A percentile compares a stretch with the other conserved stretches of the same genome.
Conservation (phyloP, 37 sponge, comb jelly and placozoan species). For the Bolinopsis microptera region DNA sequence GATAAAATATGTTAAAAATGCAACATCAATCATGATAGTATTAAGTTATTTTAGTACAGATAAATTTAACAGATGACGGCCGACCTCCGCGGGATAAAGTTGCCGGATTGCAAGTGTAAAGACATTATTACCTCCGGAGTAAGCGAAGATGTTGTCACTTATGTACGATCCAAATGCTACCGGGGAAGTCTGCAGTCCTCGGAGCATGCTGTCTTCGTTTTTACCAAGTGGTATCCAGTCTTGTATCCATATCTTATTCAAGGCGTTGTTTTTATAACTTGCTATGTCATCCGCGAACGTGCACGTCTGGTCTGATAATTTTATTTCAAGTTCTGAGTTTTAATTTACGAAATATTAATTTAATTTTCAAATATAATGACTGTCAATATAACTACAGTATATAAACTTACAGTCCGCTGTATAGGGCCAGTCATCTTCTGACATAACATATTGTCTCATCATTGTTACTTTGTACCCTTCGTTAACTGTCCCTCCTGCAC, state of each 20-base stretch:
- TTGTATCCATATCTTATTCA: conserved; percentile 44
- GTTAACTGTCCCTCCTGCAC: conserved; percentile 43
- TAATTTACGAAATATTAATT: too few relatives aligned
- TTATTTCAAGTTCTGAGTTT: too few relatives aligned
- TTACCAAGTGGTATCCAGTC: conserved; percentile 15
- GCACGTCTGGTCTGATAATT: conserved; percentile 18
- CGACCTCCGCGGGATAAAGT: too few relatives aligned
- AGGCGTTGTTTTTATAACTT: not conserved
- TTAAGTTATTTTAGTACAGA: too few relatives aligned
- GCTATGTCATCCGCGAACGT: not conserved
- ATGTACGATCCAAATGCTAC: conserved; percentile 33
- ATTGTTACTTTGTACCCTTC: conserved; percentile 29
- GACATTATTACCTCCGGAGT: conserved; percentile 47
- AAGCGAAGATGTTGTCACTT: not conserved
- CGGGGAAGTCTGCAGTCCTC: not conserved
- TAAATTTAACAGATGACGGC: too few relatives aligned
- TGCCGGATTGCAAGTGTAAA: too few relatives aligned
- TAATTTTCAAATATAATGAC: too few relatives aligned
- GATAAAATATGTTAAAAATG: too few relatives aligned
- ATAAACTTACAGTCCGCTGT: not conserved
- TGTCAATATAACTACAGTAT: too few relatives aligned
- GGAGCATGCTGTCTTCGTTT: not conserved
- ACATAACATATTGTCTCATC: not conserved
- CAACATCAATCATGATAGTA: too few relatives aligned
- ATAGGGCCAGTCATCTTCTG: not conserved